A percentile compares a stretch with the other conserved stretches of the same genome.
phyloP scores from a whole-genome alignment of 2,888 invertebrate genomes.

The Agonopterix heracliana region DNA sequence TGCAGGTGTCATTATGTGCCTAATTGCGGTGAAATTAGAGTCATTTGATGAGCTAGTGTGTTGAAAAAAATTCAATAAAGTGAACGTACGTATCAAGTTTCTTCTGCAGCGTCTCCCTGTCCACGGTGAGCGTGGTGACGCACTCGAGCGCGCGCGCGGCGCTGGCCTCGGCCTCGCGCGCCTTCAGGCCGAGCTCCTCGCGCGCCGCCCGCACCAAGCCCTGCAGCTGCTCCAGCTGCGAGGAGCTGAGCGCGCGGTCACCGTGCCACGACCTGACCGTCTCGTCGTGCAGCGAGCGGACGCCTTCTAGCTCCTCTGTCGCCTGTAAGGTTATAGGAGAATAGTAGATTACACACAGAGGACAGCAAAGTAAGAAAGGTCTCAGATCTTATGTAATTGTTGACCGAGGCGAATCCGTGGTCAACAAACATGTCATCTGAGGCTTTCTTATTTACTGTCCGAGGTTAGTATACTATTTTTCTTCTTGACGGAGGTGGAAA shows the following conservation, averaged over 20 bases:
- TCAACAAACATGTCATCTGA: too few species aligned
- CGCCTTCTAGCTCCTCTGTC: conserved; percentile 66
- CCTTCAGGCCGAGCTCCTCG: conserved; percentile 20
- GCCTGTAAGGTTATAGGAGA: conserved; percentile 37
- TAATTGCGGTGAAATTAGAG: too few species aligned
- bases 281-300: conserved; percentile 69
- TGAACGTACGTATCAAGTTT: conserved; percentile 43
- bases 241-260: conserved; percentile 29
- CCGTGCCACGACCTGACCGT: conserved; percentile 55
- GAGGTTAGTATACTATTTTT: too few species aligned
- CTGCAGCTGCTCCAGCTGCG: conserved; percentile 26
- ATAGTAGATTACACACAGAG: too few species aligned
- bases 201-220: conserved; percentile 22
- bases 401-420: too few species aligned
- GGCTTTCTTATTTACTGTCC: too few species aligned
- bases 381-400: too few species aligned
- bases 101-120: conserved; percentile 59
- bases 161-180: conserved; percentile 29
- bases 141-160: conserved; percentile 38
- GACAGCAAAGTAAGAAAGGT: too few species aligned
- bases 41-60: too few species aligned
- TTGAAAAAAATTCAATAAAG: too few species aligned
- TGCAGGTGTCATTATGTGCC: too few species aligned
- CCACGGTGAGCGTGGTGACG: conserved; percentile 62
- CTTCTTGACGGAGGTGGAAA: too few species aligned